Evolutionary conservation across 2,888 invertebrate genomes (phyloP), one percentile per base, ranked within the genome.

Genomic region (Belgica antarctica): DNA sequence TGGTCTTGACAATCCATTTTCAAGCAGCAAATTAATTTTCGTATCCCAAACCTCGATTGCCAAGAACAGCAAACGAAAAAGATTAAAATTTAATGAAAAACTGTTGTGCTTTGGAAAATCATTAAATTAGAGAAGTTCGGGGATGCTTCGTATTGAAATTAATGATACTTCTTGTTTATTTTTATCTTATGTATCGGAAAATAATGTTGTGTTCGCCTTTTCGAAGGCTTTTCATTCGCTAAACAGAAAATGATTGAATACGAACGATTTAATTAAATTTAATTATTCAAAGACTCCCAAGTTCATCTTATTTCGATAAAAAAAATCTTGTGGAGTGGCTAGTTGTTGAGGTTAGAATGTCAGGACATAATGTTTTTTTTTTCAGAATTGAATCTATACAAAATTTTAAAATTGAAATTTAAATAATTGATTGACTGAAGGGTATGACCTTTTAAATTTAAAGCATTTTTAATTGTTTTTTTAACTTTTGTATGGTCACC

Each of bases 141-240:
- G 62, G 1, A 22, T 7, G 4, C 27, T 46, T 27, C 28, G 66
- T 47, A 66, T 66, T 66, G 47, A 66, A 66, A 66, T 66, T 66
- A 66, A 66, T 66, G 66, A 66, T 66, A n/a, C n/a, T 28, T 47
- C 66, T 66, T 66, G 66, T 66, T 66, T 66, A 15, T 28, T 12
- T 19, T 47, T 52, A 7, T 24, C 15, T 24, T 17, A 10, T 19
- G 62, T 22, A 4, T 63, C 36, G 36, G 2, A 1, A 31, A 10
- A 19, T 28, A 28, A n/a, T n/a, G n/a, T n/a, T n/a, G n/a, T n/a
- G n/a, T n/a, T n/a, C n/a, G n/a, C n/a, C n/a, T n/a, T 62, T 62
- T 10, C 17, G 34, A 10, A 7, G 17, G n/a, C 10, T 62, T 28
- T 62, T 22, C 17, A 52, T 10, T 15, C 22, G 19, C 5, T 52